A percentile compares a stretch with the other conserved stretches of the same genome.
phyloP scores from a whole-genome alignment of 1,140 invertebrate species.

The Neotoxoptera formosana region DNA sequence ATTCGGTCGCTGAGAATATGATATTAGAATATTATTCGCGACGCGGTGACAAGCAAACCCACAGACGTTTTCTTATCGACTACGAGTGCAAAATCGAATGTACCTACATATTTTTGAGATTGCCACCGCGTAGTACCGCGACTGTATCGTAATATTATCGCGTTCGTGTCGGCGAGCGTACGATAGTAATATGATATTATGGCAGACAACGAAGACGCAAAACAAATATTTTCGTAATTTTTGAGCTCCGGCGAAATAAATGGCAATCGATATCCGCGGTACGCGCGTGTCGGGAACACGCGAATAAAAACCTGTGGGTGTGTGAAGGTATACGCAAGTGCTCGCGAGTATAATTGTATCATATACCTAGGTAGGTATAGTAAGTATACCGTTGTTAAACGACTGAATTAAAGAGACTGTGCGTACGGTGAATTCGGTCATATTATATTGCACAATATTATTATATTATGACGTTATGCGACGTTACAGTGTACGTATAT shows the following conservation, averaged over 20 bases:
- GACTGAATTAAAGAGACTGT: not conserved
- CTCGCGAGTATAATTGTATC: too few relatives aligned
- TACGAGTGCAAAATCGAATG: not conserved
- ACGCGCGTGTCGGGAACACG: not conserved
- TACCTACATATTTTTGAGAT: not conserved
- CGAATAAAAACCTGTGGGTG: not conserved
- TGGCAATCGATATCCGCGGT: not conserved
- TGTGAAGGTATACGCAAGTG: too few relatives aligned
- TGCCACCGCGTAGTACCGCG: not conserved
- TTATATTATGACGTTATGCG: not conserved
- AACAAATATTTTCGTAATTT: constrained; percentile 11
- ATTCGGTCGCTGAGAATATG: not conserved
- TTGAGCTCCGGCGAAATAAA: not conserved
- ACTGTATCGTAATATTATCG: not conserved
- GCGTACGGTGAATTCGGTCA: not conserved
- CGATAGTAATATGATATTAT: not conserved
- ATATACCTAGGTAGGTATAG: not conserved
- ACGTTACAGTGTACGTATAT: too few relatives aligned
- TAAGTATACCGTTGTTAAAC: not conserved
- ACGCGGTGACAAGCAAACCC: not conserved
- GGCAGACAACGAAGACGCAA: not conserved
- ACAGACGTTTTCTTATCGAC: not conserved
- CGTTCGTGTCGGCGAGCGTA: not conserved
- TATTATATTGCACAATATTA: too few relatives aligned
- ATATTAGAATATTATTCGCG: not conserved